A percentile compares a stretch with the other conserved stretches of the same genome.
Evolutionary conservation across 1,140 invertebrate genomes (phyloP).

Genomic region (Achatina immaculata): DNA sequence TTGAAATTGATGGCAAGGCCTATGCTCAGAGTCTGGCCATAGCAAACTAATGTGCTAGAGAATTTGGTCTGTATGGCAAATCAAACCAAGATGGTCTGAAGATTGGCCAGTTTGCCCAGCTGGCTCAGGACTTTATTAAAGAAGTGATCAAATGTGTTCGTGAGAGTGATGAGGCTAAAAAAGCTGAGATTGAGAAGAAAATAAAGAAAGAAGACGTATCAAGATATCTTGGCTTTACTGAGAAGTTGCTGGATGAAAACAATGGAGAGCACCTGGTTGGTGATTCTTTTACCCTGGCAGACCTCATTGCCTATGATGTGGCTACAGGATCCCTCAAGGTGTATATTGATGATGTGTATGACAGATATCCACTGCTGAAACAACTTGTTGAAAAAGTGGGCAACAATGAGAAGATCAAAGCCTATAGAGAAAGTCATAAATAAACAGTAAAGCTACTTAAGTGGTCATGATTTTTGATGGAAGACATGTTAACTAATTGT

Average conservation of each 20-base stretch:
- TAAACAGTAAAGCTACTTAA: no score
- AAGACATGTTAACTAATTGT: no score
- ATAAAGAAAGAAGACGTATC: constrained; percentile 2
- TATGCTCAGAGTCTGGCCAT: constrained; percentile 1
- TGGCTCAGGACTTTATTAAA: background rate
- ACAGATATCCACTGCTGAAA: constrained; percentile 1
- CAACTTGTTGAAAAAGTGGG: constrained; percentile 12
- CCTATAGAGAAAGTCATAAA: background rate
- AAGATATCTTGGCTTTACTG: constrained; percentile 25
- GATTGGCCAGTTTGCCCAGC: background rate
- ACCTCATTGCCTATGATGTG: constrained; percentile 2
- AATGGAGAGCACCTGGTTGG: constrained; percentile 11
- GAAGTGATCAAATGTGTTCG: background rate
- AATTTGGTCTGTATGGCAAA: constrained; percentile 11
- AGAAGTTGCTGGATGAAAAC: constrained; percentile 35
- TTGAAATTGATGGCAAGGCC: constrained; percentile 5
- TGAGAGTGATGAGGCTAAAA: constrained; percentile 3
- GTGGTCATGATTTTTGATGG: no score
- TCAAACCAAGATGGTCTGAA: constrained; percentile 17
- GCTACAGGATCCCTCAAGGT: background rate
- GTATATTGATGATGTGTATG: background rate
- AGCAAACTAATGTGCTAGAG: constrained; percentile 1
- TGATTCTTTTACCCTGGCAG: background rate
- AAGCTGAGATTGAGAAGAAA: constrained; percentile 8
- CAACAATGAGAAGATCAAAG: background rate